Base-by-base conservation (phyloP, 2,113 vertebrate species). In the Hippocampus mohnikei region DNA sequence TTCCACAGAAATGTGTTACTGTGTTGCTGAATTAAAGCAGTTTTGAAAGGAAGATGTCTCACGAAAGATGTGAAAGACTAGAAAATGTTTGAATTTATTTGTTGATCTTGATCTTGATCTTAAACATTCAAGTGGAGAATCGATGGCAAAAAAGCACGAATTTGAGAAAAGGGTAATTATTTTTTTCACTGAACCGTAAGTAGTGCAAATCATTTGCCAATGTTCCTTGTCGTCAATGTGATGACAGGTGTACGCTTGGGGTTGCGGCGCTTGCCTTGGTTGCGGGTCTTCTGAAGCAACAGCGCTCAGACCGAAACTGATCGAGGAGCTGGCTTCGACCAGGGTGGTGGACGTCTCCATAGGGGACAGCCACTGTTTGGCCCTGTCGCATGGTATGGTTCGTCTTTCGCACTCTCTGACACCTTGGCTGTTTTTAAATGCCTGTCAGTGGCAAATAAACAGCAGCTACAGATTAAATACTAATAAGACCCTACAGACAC, bases 211-310 rank as follows among this genome's bases (percentile, higher is more conserved):
- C 0, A 1, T 53, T 50, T 18, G 8, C 12, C 52, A 1, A 29
- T 15, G 15, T 29, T 61, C 21, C 18, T 13, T 50, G 11, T 0
- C 20, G 29, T 27, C 1, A 0, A 10, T 50, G 29, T 50, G 20
- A 64, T 66, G 66, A 2, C 8, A 99, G 97, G 96, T 98, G 63
- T 98, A 96, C 3, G 96, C 97, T 0, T 99, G 97, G 97, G 97
- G 97, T 72, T 99, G 97, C 0, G 97, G 97, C 0, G 96, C 97
- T 0, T 99, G 97, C 81, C 92, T 99, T 1, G 97, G 97, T 8
- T 98, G 97, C 18, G 97, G 97, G 27, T 99, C 97, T 1, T 98
- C 97, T 0, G 97, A 98, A 88, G 96, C 96, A 11, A 99, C 97
- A 0, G 94, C 97, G 2, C 93, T 99, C 76, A 87, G 96, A 71